phyloP scores from a whole-genome alignment of 1,140 invertebrate species.

The Drosophila equinoxialis region DNA sequence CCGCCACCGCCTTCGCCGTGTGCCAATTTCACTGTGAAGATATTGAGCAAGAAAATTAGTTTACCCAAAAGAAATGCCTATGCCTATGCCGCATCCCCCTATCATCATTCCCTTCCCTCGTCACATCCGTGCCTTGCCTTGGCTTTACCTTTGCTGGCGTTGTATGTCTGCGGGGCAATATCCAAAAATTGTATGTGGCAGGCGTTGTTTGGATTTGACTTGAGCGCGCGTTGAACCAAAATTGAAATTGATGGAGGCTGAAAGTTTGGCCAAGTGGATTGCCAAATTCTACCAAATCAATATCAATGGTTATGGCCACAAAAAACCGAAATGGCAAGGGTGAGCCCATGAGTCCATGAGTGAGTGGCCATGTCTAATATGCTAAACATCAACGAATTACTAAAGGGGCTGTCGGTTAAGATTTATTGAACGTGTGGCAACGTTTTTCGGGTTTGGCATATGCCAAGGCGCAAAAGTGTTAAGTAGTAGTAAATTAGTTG shows the following conservation, averaged over 20 bases:
- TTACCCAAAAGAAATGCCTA: slow-evolving; percentile 52
- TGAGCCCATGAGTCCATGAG: not conserved
- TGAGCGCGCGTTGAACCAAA: slow-evolving; percentile 55
- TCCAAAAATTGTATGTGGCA: slow-evolving; percentile 75
- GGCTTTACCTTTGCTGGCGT: slow-evolving; percentile 5
- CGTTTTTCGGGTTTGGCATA: slow-evolving; percentile 26
- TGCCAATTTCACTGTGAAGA: slow-evolving; percentile 83
- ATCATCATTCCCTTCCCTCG: too few species aligned
- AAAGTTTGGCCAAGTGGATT: slow-evolving; percentile 33
- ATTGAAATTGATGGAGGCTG: slow-evolving; percentile 82
- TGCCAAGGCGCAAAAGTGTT: slow-evolving; percentile 41
- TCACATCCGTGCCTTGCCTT: too few species aligned
- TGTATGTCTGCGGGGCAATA: slow-evolving; percentile 55
- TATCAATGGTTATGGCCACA: slow-evolving; percentile 25
- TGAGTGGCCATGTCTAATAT: slow-evolving; percentile 73
- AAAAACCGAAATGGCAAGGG: not conserved
- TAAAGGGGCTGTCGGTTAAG: slow-evolving; percentile 27
- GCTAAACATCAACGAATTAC: slow-evolving; percentile 75
- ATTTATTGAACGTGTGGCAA: slow-evolving; percentile 47
- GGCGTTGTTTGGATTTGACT: slow-evolving; percentile 74
- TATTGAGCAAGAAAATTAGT: slow-evolving; percentile 82
- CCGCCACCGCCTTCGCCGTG: slow-evolving; percentile 53
- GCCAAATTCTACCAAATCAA: slow-evolving; percentile 62
- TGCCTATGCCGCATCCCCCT: not conserved
- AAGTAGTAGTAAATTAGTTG: slow-evolving; percentile 50